Evolutionary conservation across 2,113 vertebrate species (phyloP).

Genomic region (Ptychochromis oligacanthus): DNA sequence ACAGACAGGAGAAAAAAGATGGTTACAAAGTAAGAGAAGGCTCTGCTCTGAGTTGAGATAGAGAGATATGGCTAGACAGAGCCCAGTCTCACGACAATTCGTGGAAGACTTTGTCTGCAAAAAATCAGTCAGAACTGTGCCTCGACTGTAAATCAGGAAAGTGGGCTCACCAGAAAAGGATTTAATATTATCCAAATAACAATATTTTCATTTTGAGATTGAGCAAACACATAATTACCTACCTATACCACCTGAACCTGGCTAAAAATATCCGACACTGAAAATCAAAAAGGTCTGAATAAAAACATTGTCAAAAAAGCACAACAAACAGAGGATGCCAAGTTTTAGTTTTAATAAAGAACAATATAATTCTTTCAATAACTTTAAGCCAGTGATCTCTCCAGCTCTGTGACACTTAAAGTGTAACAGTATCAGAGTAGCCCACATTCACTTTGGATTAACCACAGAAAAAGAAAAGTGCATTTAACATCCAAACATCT

Average conservation of each 20-base stretch:
- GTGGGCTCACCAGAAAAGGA: not conserved
- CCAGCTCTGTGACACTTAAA: not conserved
- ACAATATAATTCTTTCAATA: not conserved
- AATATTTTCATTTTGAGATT: not conserved
- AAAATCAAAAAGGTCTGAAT: not conserved
- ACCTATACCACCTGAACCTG: not conserved
- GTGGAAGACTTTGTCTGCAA: not conserved
- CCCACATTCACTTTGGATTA: not conserved
- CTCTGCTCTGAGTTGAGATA: not conserved
- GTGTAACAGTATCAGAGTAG: not conserved
- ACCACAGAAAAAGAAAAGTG: not conserved
- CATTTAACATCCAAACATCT: not conserved
- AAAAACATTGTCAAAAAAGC: not conserved
- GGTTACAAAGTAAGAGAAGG: not conserved
- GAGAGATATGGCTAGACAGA: slow-evolving; percentile 11
- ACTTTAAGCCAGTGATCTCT: not conserved
- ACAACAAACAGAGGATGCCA: not conserved
- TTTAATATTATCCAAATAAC: slow-evolving; percentile 3
- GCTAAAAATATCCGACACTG: not conserved
- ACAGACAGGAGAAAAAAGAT: slow-evolving; percentile 5
- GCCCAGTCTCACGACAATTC: not conserved
- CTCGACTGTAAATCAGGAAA: slow-evolving; percentile 2
- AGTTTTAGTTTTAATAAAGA: too few relatives aligned
- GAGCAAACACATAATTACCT: not conserved
- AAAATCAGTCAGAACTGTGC: not conserved